Base-by-base conservation (phyloP, 2,797 vertebrate species). In the Rhinichthys osculus region DNA sequence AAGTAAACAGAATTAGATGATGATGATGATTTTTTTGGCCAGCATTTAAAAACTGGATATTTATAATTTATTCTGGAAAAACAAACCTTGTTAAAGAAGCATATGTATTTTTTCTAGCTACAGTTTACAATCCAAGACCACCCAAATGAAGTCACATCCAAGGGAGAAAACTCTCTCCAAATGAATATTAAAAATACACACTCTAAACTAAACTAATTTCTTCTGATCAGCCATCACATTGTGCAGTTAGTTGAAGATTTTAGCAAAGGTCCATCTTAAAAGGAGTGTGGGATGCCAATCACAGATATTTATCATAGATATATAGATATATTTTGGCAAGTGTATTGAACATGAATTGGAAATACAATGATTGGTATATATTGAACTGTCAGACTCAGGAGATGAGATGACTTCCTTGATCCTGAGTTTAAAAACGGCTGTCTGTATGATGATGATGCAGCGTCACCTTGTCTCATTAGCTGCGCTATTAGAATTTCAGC, bases 401-500 rank as follows among this genome's bases (percentile, higher is more conserved):
- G 80, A 83, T 79, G 52, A 66, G 23, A 16, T 33, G 27, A 71
- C 38, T 74, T 64, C 50, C 64, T 64, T 70, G 64, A 62, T 71
- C 14, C 78, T 1, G 42, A 85, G 79, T 83, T 82, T 81, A 88
- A 76, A 90, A 76, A 59, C 47, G 59, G 79, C 16, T 14, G 40
- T 80, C 42, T 66, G n/a, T 52, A 52, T 81, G 57, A 62, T 81
- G 57, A 62, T 85, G 83, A 85, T 85, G 33, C 78, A 81, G 14
- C 47, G 16, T 80, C 77, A 73, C 59, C 78, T 54, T 52, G 42
- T 85, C 84, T 81, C 54, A 74, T 85, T 69, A 73, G 57, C 44
- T 66, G 69, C 69, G 11, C 78, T 90, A 88, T 89, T 85, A 23
- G 83, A 69, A 85, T 92, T 90, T 88, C 90, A 90, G 90, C 85